phyloP scores from a whole-genome alignment of 2,113 vertebrate genomes.

The Bubalus kerabau region DNA sequence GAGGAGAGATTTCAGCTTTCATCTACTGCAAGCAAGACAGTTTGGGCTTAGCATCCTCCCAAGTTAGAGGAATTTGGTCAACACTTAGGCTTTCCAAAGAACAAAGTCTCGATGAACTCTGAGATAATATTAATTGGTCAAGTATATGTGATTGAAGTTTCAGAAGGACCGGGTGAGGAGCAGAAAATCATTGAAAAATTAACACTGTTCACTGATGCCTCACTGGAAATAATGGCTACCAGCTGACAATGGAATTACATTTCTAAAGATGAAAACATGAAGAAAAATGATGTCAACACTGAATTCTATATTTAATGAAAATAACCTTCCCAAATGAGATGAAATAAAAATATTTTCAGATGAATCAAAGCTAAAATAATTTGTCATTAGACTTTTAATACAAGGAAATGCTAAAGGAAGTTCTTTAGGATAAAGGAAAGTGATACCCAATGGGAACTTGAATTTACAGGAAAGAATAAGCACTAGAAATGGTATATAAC shows the following conservation, averaged over 20 bases:
- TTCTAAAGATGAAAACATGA: neutral
- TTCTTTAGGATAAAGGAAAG: neutral
- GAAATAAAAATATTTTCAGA: neutral
- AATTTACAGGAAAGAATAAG: neutral
- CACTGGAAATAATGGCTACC: neutral
- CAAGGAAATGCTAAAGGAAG: neutral
- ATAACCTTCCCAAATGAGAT: neutral
- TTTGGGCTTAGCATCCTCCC: neutral
- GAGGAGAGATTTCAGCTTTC: neutral
- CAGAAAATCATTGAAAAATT: neutral
- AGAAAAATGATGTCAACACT: neutral
- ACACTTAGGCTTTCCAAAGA: neutral
- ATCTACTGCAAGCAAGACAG: neutral
- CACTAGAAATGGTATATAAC: neutral
- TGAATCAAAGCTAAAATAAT: neutral
- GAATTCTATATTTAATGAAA: neutral
- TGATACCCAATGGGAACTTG: neutral
- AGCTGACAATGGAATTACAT: neutral
- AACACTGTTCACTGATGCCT: neutral
- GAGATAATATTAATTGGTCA: neutral
- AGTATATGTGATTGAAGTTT: neutral
- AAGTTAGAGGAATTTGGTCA: neutral
- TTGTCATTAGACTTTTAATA: neutral
- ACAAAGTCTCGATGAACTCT: neutral
- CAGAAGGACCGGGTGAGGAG: neutral